A percentile compares a stretch with the other conserved stretches of the same genome.
These are phyloP conservation scores for Diceros bicornis DNA, from an alignment of 2,797 vertebrate genomes.

Conservation along the genomic window DNA sequence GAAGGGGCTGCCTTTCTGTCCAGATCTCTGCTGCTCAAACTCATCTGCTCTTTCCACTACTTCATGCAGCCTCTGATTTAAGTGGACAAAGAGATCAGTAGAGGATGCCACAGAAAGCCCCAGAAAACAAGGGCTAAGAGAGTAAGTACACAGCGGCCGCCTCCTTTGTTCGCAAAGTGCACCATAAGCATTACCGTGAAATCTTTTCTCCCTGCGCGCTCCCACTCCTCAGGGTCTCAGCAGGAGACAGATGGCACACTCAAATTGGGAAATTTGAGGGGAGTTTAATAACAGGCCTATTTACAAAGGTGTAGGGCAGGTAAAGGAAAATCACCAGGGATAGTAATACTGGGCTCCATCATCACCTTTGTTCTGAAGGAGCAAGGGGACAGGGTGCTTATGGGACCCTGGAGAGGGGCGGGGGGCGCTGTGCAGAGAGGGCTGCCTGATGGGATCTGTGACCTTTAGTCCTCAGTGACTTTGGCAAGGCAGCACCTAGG, in stretches of 20 bases:
- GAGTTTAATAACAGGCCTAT: not conserved
- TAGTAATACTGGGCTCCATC: not conserved
- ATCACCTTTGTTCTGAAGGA: not conserved
- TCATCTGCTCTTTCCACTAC: not conserved
- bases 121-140: not conserved
- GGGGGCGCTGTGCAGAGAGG: not conserved
- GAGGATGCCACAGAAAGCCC: not conserved
- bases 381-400: not conserved
- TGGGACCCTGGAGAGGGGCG: not conserved
- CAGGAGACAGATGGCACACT: not conserved
- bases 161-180: not conserved
- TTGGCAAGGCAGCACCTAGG: not conserved
- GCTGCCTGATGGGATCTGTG: not conserved
- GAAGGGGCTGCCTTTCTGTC: not conserved
- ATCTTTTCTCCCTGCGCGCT: not conserved
- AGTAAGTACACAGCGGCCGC: fast-evolving
- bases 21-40: not conserved
- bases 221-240: not conserved
- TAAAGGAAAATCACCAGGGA: not conserved
- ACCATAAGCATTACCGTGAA: not conserved
- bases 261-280: not conserved
- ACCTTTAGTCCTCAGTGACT: not conserved
- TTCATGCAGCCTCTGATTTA: not conserved
- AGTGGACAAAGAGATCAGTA: not conserved
- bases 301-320: not conserved